Base-by-base conservation (phyloP, 2,113 vertebrate species). In the Pipa parva region DNA sequence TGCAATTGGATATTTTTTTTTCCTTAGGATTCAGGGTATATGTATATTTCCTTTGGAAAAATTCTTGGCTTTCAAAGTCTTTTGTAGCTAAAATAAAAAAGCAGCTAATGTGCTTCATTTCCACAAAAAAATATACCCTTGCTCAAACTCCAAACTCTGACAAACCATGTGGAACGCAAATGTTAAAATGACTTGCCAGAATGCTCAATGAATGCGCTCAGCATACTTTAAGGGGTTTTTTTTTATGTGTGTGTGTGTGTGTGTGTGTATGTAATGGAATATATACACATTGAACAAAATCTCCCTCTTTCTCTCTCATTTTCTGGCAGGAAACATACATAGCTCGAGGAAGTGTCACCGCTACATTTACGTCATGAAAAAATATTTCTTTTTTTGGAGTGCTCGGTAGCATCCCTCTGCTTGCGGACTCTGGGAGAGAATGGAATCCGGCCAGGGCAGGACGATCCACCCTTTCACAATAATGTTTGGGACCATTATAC, bases 31-130 rank as follows among this genome's bases (percentile, higher is more conserved):
- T n/a, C n/a, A n/a, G n/a, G 15, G 33, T n/a, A 6, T 7, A 46
- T n/a, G n/a, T 7, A 10, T 18, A 27, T 20, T 22, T 36, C 45
- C 29, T 36, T 48, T 63, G 45, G 60, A 63, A 51, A n/a, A 25
- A 36, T 51, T 31, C 46, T 76, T 73, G 81, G 80, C 84, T 91
- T 85, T 87, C 64, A 76, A 80, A 80, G 73, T 76, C 83, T 87
- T 89, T 80, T 83, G 83, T 82, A 83, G 76, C 72, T 81, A 83
- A 77, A 77, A 78, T 83, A 87, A 84, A 80, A 81, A 85, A 62
- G 71, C 71, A 28, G 76, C 76, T 78, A 79, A 76, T 74, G 83
- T 78, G 72, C 76, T 0, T 63, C 36, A 29, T 29, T 55, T 45
- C 50, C 26, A 55, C 25, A 39, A 20, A 17, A 54, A 39, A 28